A percentile compares a stretch with the other conserved stretches of the same genome.
Conservation (phyloP, 2,113 vertebrate species). For the Sterrhoptilus dennistouni region DNA sequence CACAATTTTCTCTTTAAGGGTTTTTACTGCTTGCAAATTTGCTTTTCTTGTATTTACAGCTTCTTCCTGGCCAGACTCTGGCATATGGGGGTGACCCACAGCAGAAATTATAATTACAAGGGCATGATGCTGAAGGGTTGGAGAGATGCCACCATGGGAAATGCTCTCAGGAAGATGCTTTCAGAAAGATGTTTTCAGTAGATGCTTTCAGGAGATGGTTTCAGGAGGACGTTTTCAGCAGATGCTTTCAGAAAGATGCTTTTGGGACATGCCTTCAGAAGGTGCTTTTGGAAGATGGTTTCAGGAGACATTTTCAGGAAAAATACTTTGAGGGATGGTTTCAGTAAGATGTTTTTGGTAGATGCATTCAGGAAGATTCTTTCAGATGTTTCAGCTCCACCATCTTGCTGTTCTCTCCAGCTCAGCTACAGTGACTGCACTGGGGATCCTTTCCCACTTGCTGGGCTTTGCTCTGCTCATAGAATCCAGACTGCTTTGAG, state of each 20-base stretch:
- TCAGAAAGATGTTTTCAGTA: neutral
- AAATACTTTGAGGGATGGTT: neutral
- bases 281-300: neutral
- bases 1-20: neutral
- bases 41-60: neutral
- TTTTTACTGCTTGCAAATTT: neutral
- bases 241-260: neutral
- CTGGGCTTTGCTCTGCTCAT: slow-evolving; percentile 18
- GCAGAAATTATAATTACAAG: neutral
- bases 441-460: neutral
- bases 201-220: neutral
- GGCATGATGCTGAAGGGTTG: neutral
- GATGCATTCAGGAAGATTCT: neutral
- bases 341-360: neutral
- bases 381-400: neutral
- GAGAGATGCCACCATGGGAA: neutral
- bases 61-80: neutral
- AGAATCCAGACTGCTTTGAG: neutral
- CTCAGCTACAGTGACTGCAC: slow-evolving; percentile 1
- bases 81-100: neutral
- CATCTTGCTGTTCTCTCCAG: neutral
- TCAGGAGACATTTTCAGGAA: neutral
- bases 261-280: neutral
- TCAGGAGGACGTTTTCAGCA: neutral
- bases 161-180: neutral